Percentiles rank a stretch among this genome's conserved stretches.
phyloP scores from a whole-genome alignment of 2,888 invertebrate genomes.

The Xylota sylvarum region DNA sequence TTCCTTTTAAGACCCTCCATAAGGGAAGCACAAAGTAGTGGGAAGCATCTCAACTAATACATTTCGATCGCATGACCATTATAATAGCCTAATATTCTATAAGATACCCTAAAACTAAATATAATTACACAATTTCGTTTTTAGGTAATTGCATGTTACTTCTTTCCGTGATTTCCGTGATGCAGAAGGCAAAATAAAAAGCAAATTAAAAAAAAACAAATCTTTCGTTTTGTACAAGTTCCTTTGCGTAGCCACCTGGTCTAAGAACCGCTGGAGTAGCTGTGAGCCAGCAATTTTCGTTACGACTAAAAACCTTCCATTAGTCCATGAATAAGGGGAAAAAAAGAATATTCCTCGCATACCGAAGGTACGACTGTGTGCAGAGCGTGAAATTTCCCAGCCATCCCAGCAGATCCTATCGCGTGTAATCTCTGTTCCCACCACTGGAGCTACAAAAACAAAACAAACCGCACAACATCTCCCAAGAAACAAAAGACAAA shows the following conservation, averaged over 20 bases:
- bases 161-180: too few relatives aligned
- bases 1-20: too few relatives aligned
- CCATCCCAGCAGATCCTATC: constrained; percentile 51
- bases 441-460: constrained; percentile 9
- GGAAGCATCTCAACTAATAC: neutral
- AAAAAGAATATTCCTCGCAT: constrained; percentile 12
- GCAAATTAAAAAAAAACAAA: neutral
- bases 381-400: constrained; percentile 50
- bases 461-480: neutral
- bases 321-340: constrained; percentile 2
- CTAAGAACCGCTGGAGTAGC: neutral
- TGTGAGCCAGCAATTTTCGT: neutral
- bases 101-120: neutral
- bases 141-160: neutral
- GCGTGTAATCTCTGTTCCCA: constrained; percentile 50
- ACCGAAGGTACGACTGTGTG: constrained; percentile 42
- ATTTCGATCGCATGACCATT: neutral
- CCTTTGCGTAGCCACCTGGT: neutral
- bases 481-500: constrained; percentile 16
- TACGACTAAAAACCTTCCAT: constrained; percentile 22
- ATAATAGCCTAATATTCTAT: neutral
- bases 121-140: neutral
- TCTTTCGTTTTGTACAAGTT: constrained; percentile 4
- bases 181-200: neutral
- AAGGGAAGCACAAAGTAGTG: neutral